A percentile compares a stretch with the other conserved stretches of the same genome.
Conservation (phyloP, 1,140 invertebrate genomes). For the Periplaneta americana region DNA sequence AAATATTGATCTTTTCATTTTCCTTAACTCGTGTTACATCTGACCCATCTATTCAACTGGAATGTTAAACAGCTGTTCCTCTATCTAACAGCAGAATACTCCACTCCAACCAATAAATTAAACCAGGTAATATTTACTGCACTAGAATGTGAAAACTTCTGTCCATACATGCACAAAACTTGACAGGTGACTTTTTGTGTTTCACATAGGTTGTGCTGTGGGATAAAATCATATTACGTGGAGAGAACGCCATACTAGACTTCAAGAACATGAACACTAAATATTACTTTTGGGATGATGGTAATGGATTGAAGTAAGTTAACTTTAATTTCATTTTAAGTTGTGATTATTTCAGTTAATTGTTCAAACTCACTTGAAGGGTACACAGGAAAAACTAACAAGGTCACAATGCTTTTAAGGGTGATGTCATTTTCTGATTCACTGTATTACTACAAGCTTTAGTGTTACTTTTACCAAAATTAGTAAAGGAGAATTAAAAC, state of each 20-base stretch:
- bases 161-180: neutral
- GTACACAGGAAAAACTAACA: too few species aligned
- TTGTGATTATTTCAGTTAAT: too few species aligned
- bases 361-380: too few species aligned
- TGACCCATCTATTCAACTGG: constrained; percentile 95
- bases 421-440: too few species aligned
- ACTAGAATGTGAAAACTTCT: neutral
- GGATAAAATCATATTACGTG: constrained; percentile 97
- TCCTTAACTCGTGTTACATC: constrained; percentile 45
- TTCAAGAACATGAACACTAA: constrained; percentile 95
- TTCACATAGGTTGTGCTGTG: constrained; percentile 84
- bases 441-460: too few species aligned
- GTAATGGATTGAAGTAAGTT: constrained; percentile 85
- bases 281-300: constrained; percentile 99
- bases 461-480: too few species aligned
- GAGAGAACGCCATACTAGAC: constrained; percentile 85
- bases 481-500: too few species aligned
- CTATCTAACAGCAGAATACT: constrained; percentile 95
- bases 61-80: constrained; percentile 98
- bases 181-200: constrained; percentile 6
- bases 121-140: constrained; percentile 57
- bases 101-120: constrained; percentile 80
- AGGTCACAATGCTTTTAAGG: too few species aligned
- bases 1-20: constrained; percentile 2
- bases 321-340: neutral